Evolutionary conservation across 2,797 vertebrate species (phyloP).

Genomic region (Syngnathus acus): DNA sequence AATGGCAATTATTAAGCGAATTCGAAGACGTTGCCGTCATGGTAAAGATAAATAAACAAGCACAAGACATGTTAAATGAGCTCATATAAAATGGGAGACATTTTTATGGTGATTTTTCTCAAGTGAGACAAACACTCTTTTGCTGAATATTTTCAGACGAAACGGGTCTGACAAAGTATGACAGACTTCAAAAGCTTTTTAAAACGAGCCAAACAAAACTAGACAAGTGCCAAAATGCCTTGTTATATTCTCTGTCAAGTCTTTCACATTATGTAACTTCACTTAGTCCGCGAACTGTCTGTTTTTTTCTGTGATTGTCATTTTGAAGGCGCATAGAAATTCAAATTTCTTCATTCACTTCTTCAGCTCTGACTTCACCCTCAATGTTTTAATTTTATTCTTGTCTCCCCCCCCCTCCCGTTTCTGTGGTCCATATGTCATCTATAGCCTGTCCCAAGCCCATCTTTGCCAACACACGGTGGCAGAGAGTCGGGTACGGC

Average conservation of each 20-base stretch:
- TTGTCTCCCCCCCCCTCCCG: neutral
- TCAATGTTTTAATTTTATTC: neutral
- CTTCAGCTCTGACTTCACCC: neutral
- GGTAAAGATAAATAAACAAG: neutral
- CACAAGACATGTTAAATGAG: neutral
- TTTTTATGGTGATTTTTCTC: neutral
- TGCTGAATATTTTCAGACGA: neutral
- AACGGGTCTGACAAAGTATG: neutral
- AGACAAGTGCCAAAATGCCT: neutral
- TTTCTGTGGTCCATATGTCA: conserved; percentile 35
- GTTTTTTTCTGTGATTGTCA: neutral
- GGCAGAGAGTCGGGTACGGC: conserved; percentile 61
- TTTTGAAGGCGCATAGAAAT: neutral
- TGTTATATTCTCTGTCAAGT: neutral
- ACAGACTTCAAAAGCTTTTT: neutral
- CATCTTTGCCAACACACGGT: conserved; percentile 59
- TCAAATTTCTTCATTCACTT: conserved; percentile 1
- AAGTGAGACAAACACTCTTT: neutral
- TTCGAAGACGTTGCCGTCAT: neutral
- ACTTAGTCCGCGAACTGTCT: too few relatives aligned
- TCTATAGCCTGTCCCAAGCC: conserved; percentile 66
- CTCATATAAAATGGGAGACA: neutral
- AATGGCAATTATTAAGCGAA: neutral
- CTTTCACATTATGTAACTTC: too few relatives aligned
- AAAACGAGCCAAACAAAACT: neutral